Base-by-base conservation (phyloP, 1,140 invertebrate species). In the Aethina tumida region DNA sequence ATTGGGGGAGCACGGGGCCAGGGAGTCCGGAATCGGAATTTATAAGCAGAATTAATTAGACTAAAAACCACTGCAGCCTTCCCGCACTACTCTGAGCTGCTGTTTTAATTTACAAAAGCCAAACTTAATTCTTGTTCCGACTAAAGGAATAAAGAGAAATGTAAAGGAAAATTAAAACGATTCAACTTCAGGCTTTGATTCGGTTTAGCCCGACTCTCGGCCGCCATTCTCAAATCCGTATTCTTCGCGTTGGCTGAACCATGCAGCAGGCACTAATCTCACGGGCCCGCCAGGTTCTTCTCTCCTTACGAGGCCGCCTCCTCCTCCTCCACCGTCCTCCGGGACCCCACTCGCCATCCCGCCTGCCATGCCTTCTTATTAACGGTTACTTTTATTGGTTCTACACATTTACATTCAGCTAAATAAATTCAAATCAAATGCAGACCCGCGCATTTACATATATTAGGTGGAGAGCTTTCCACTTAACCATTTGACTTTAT, bases 81-180 rank as follows among this genome's bases (percentile, higher is more conserved):
- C 50, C 39, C 43, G 42, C 48, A 48, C 51, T 50, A 52, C 55
- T 51, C 39, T 51, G 52, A 45, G 49, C 46, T 56, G 55, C 60
- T 60, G 60, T 64, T 64, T 64, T 64, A 64, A 64, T 64, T 64
- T 64, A 64, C 62, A 64, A 64, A 64, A 64, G 62, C 62, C 62
- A 64, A 64, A 64, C 60, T 64, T 64, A 64, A 64, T 64, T 64
- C 62, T 61, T 62, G 60, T 61, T 61, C 56, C 52, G 54, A 56
- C 53, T 60, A 56, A 59, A 60, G 60, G 60, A 62, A 62, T 63
- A 58, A 62, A 63, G 61, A 62, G 61, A 63, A 63, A 63, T 62
- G 61, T 60, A 59, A 59, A 57, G 60, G 60, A 62, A 63, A 64
- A 64, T 64, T 64, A 64, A 63, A 64, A 63, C 59, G 60, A 63